Base-by-base conservation (phyloP, 35 echinoderm and acorn worm genomes). In the Strongylocentrotus purpuratus region DNA sequence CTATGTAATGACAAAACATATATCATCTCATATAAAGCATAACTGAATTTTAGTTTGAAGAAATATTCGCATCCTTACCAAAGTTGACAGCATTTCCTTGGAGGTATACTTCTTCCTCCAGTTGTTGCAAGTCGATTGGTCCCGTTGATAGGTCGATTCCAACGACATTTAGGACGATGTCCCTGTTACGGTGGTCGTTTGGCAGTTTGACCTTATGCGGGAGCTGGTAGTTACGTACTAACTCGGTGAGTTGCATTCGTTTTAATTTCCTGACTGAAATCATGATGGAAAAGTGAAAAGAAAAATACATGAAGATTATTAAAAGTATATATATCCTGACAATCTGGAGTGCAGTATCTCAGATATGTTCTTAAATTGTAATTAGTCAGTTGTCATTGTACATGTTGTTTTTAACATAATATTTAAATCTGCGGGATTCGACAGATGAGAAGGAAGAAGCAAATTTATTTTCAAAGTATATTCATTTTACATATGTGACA, bases 51-150 rank as follows among this genome's bases (percentile, higher is more conserved):
- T 3, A 41, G 35, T 41, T 41, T 41, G 35, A 41, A 41, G 35
- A 41, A n/a, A 41, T 41, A 3, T 41, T 41, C 35, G 15, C 15
- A 71, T 78, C 48, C 96, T 96, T 61, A 94, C 96, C 96, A 94
- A 94, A 96, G 33, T 96, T 96, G 48, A 96, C 96, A 70, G 96
- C 96, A 45, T 96, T 96, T 25, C 96, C 96, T 45, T 94, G 48
- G 0, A 96, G 96, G 45, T 96, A 96, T 7, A 96, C 88, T 61
- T 96, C 94, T 31, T 96, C 93, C 13, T 96, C 93, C 28, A 91
- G 58, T 11, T 45, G 85, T 78, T 94, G 17, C 33, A 96, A 78
- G 33, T 96, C 94, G 20, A 96, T 52, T 0, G 96, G 93, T 48
- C 94, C 96, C 18, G 50, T n/a, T 47, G 46, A 31, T 32, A 95